Evolutionary conservation across 2,113 vertebrate genomes (phyloP).

Genomic region (Siphamia tubifer): DNA sequence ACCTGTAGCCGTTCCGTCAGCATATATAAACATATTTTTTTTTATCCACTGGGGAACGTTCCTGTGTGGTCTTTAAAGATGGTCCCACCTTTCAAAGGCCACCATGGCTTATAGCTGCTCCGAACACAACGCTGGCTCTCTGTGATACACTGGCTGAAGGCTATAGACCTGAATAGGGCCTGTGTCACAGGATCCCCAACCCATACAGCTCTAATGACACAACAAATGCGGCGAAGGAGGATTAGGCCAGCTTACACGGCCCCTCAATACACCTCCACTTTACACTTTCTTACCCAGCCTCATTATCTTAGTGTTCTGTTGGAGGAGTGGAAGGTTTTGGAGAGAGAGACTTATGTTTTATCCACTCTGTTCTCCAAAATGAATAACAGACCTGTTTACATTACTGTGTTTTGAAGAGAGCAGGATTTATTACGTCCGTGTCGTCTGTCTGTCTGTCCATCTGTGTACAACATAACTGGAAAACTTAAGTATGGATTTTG

Average conservation of each 20-base stretch:
- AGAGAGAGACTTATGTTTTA: conserved; percentile 35
- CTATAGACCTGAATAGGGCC: conserved; percentile 43
- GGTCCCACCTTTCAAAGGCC: conserved; percentile 32
- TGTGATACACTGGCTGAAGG: conserved; percentile 35
- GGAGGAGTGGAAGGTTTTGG: conserved; percentile 3
- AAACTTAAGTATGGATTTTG: no score
- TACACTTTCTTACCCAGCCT: conserved; percentile 42
- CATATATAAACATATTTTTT: no score
- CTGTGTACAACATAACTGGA: no score
- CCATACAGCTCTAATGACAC: conserved; percentile 66
- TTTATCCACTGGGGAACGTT: background rate
- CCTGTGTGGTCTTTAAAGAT: conserved; percentile 30
- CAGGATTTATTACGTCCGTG: no score
- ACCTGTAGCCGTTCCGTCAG: background rate
- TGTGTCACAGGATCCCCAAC: conserved; percentile 54
- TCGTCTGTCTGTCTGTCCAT: no score
- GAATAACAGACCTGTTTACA: background rate
- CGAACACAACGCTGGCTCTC: conserved; percentile 16
- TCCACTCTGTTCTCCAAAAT: background rate
- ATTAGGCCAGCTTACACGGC: conserved; percentile 65
- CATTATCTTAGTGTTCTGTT: conserved; percentile 52
- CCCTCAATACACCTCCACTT: conserved; percentile 70
- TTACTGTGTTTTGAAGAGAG: background rate
- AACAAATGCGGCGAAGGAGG: conserved; percentile 66
- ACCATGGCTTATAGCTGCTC: background rate